These are phyloP conservation scores for Acrobasis repandana DNA, from an alignment of 2,888 invertebrate genomes.

Conservation along the genomic window DNA sequence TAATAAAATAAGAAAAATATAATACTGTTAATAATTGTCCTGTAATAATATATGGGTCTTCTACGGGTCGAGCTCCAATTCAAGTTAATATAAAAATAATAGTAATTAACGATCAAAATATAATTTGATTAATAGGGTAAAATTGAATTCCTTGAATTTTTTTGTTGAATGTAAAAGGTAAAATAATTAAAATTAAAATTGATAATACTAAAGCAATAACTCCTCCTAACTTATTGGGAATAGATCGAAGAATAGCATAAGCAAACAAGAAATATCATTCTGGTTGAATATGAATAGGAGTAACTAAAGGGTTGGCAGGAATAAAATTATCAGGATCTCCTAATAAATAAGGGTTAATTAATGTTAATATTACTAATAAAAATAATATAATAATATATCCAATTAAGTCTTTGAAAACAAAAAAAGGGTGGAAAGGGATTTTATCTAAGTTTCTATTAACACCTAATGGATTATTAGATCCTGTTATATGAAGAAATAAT, in stretches of 20 bases:
- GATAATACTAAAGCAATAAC: slow-evolving; percentile 86
- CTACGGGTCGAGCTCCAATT: slow-evolving; percentile 87
- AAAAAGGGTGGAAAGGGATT: slow-evolving; percentile 87
- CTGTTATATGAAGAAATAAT: slow-evolving; percentile 86
- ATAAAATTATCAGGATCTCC: slow-evolving; percentile 90
- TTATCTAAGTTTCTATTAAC: slow-evolving; percentile 85
- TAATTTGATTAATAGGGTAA: slow-evolving; percentile 83
- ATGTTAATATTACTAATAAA: slow-evolving; percentile 75
- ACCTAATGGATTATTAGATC: slow-evolving; percentile 86
- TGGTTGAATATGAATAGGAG: slow-evolving; percentile 90
- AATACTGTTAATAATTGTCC: slow-evolving; percentile 84
- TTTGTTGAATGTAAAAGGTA: slow-evolving; percentile 82
- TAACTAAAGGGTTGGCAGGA: slow-evolving; percentile 86
- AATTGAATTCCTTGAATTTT: slow-evolving; percentile 84
- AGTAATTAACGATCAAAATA: slow-evolving; percentile 82
- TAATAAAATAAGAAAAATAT: slow-evolving; percentile 83
- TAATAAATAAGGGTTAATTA: slow-evolving; percentile 83
- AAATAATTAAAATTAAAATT: slow-evolving; percentile 85
- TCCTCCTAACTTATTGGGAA: slow-evolving; percentile 91
- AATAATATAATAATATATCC: slow-evolving; percentile 83
- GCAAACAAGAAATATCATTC: slow-evolving; percentile 94
- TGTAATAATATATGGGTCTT: slow-evolving; percentile 84
- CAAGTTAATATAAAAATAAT: slow-evolving; percentile 86
- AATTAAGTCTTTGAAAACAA: slow-evolving; percentile 84
- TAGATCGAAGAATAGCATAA: slow-evolving; percentile 90